Conservation (phyloP, 2,113 vertebrate genomes). For the Neotoma lepida region DNA sequence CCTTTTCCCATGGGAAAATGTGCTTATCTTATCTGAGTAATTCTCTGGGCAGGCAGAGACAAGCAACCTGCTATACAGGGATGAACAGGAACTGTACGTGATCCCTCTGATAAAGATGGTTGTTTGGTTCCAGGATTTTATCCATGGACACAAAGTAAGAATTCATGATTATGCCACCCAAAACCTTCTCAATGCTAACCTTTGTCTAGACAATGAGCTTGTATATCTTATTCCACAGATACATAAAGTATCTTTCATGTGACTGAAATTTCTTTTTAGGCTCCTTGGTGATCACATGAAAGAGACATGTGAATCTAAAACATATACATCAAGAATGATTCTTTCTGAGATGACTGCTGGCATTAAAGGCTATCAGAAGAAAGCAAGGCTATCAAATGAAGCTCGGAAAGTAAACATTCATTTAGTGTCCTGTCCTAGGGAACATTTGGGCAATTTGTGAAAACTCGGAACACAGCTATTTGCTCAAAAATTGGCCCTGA, state of each 20-base stretch:
- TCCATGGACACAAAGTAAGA: background rate
- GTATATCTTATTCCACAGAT: background rate
- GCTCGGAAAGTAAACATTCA: constrained; percentile 10
- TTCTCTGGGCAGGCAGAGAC: background rate
- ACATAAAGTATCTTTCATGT: background rate
- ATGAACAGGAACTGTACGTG: constrained; percentile 21
- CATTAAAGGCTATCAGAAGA: constrained; percentile 6
- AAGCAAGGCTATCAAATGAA: background rate
- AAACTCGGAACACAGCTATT: constrained; percentile 46
- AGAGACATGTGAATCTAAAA: background rate
- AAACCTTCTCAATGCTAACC: background rate
- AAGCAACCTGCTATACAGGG: background rate
- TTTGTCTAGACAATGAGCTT: background rate
- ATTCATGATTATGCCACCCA: background rate
- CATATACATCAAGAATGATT: background rate
- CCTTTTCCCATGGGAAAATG: background rate
- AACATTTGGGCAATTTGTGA: constrained; percentile 37
- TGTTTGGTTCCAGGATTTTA: background rate
- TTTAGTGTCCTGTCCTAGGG: background rate
- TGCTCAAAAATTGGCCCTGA: background rate
- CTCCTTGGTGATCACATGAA: background rate
- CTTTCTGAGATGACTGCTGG: background rate
- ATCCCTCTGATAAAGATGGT: background rate
- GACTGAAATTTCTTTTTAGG: background rate
- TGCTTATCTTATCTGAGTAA: constrained; percentile 32